phyloP scores from a whole-genome alignment of 2,797 vertebrate genomes.

The Esox masquinongy region DNA sequence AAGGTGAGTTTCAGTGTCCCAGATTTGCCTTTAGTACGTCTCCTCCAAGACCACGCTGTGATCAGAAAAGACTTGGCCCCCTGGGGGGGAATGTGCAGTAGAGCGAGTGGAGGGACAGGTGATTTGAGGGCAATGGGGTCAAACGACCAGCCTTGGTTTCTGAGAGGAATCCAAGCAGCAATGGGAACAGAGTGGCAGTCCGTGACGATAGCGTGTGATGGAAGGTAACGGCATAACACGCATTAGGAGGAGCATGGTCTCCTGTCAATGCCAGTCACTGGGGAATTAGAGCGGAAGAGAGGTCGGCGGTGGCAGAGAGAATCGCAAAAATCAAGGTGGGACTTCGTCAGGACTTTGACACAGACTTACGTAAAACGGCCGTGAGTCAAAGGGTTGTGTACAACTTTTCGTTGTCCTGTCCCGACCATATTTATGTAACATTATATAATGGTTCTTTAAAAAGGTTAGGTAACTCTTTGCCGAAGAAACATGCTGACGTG shows the following conservation, averaged over 20 bases:
- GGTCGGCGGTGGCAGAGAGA: slow-evolving; percentile 3
- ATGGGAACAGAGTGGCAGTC: background rate
- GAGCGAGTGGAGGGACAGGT: background rate
- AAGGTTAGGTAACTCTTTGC: background rate
- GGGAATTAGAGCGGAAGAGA: slow-evolving; percentile 36
- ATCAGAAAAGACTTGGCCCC: no score
- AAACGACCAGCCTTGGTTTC: background rate
- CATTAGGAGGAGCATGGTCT: slow-evolving; percentile 13
- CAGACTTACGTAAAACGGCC: slow-evolving; percentile 43
- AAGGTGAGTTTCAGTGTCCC: no score
- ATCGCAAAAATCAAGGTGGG: slow-evolving; percentile 40
- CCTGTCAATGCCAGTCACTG: background rate
- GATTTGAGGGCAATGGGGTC: background rate
- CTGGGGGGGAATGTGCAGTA: no score
- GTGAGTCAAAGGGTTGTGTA: slow-evolving; percentile 22
- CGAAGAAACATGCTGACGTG: background rate
- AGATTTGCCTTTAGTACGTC: no score
- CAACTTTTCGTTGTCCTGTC: slow-evolving; percentile 32
- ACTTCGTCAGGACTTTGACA: slow-evolving; percentile 15
- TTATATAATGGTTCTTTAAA: slow-evolving; percentile 15
- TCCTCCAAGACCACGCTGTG: no score
- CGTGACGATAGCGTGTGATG: background rate
- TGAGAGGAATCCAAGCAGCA: background rate
- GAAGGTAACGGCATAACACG: background rate
- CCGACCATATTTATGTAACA: slow-evolving; percentile 42